Percentiles rank a stretch among this genome's conserved stretches.
Conservation (phyloP, 2,113 vertebrate genomes). For the Serinus canaria region DNA sequence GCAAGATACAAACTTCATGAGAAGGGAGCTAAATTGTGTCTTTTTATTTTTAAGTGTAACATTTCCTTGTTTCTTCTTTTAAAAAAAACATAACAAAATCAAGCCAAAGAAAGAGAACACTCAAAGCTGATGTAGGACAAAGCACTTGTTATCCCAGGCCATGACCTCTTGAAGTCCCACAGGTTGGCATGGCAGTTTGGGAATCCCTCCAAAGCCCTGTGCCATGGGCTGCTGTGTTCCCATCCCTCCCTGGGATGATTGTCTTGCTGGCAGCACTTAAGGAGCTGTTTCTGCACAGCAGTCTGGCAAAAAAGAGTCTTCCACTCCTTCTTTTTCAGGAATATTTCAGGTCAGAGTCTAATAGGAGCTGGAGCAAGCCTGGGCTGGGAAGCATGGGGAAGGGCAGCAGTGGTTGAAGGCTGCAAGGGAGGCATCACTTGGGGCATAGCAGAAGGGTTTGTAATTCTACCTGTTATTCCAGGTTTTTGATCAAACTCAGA, state of each 20-base stretch:
- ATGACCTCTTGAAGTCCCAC: neutral
- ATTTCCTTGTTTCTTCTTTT: neutral
- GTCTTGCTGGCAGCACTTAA: neutral
- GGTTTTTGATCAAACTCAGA: neutral
- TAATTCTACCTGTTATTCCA: neutral
- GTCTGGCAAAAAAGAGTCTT: neutral
- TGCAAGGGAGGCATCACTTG: neutral
- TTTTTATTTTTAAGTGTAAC: neutral
- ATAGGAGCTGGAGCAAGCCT: neutral
- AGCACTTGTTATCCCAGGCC: neutral
- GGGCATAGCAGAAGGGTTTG: neutral
- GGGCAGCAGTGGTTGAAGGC: neutral
- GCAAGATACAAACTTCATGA: neutral
- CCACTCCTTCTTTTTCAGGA: neutral
- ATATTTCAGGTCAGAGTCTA: neutral
- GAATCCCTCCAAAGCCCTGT: accelerated
- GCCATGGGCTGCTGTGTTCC: accelerated
- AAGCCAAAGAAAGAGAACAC: neutral
- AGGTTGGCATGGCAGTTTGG: neutral
- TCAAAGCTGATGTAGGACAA: neutral
- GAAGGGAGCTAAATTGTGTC: neutral
- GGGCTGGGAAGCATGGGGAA: neutral
- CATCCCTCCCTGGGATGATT: neutral
- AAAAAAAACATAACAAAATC: neutral
- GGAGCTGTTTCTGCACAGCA: neutral